Base-by-base conservation (phyloP, 2,797 vertebrate genomes). In the Botia kubotai region DNA sequence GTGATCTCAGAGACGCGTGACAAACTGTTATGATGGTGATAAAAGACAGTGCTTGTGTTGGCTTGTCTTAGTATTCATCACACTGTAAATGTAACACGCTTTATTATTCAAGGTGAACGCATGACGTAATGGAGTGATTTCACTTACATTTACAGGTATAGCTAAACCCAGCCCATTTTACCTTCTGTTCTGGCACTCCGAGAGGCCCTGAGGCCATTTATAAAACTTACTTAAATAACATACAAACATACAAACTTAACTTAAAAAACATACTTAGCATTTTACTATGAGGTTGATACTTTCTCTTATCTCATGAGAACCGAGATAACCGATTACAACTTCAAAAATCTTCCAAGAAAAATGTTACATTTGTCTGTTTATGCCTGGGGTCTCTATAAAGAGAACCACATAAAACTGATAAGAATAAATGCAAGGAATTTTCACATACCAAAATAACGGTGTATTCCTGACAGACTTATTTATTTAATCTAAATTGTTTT, bases 1-100 rank as follows among this genome's bases (percentile, higher is more conserved):
- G 48, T 79, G 77, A 79, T 79, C 46, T 57, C 52, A 68, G 33
- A 74, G 62, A 43, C 0, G n/a, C 67, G 62, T 46, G 60, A 65
- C 70, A 73, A 57, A 53, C 46, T 0, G 23, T 79, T 72, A 63
- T 10, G 46, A n/a, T 48, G 70, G 58, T 80, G 78, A 66, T 67
- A 58, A 74, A 80, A 68, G 71, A 74, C 36, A 19, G 39, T 19
- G 26, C 72, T 68, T 74, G 79, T 39, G 0, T 55, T 66, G 23
- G 57, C 78, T 66, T 80, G 79, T 21, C 52, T 21, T 52, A 60
- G 39, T 48, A 57, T 58, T 72, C 4, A 39, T 67, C 71, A 74
- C 63, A 52, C 33, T 77, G 43, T 57, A 33, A 63, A 71, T 62
- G 43, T 79, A 55, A 72, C 60, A 53, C n/a, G 48, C 46, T 53